phyloP scores from a whole-genome alignment of 1,140 invertebrate genomes.

The Ostrea denselamellosa region DNA sequence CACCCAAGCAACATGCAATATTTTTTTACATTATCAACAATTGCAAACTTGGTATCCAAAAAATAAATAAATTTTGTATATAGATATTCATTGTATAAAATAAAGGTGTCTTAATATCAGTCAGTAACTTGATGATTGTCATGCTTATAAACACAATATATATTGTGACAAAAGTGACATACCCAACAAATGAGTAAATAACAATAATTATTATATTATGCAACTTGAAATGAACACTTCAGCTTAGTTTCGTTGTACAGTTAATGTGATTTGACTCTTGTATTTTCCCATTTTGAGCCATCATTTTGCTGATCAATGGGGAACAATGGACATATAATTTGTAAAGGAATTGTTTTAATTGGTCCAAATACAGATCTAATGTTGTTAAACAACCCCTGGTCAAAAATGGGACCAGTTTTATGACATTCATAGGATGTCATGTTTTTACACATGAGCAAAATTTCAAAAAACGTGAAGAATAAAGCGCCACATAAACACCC shows the following conservation, averaged over 20 bases:
- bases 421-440: conserved; percentile 67
- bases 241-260: neutral
- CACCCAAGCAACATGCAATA: no score
- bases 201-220: neutral
- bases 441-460: conserved; percentile 60
- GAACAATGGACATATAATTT: conserved; percentile 58
- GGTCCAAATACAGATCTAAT: conserved; percentile 66
- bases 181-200: no score
- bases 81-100: no score
- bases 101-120: no score
- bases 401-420: conserved; percentile 58
- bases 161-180: no score
- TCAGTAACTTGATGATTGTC: no score
- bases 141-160: no score
- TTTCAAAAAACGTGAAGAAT: conserved; percentile 61
- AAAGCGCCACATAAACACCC: conserved; percentile 54
- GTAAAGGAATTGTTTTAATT: conserved; percentile 60
- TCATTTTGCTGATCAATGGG: conserved; percentile 56
- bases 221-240: neutral
- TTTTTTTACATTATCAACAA: no score
- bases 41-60: no score
- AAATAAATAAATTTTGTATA: no score
- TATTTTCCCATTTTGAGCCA: conserved; percentile 61
- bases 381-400: conserved; percentile 54
- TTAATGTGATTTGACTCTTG: neutral